Evolutionary conservation across 2,113 vertebrate species (phyloP), one percentile per base, ranked within the genome.

Genomic region (Calidris pugnax): DNA sequence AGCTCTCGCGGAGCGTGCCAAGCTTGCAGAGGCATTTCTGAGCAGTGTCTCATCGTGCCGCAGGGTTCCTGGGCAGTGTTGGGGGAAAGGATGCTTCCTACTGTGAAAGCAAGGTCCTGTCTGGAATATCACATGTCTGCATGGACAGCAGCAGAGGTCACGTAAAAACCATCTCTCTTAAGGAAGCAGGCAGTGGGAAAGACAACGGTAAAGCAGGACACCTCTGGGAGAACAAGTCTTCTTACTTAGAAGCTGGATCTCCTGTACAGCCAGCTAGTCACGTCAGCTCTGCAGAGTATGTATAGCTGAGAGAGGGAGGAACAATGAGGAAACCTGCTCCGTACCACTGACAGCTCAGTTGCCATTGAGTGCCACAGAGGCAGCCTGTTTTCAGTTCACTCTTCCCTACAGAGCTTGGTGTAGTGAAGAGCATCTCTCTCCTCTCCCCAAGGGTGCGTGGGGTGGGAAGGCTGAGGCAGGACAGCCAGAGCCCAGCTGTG

Each of bases 341-440:
- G 35, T 17, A 18, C 43, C n/a, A 0, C 43, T 18, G 68, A 21
- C 22, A 27, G 45, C 62, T 60, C 47, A 35, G 64, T 6, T 2
- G 3, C 0, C 1, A 5, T 1, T 8, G 33, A 41, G 45, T 22
- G 3, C n/a, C 27, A 5, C 48, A 26, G 56, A 37, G 41, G 7
- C 56, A 72, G 43, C 14, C 14, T 35, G 80, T 27, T 10, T 17
- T 32, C 8, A 48, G 48, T 43, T 68, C 33, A 2, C 48, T 63
- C 71, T 51, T 62, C 48, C 48, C 59, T n/a, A 5, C 37, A 37
- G 75, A 73, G 67, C 43, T 6, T 32, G 62, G 82, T 27, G 21
- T 15, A 9, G 39, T 13, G 45, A 59, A 14, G 17, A 77, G 37
- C 59, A 21, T 3, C 21, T 47, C 39, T 72, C 10, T 32, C 21